Conservation (phyloP, 2,797 vertebrate genomes). For the Malurus splendens region DNA sequence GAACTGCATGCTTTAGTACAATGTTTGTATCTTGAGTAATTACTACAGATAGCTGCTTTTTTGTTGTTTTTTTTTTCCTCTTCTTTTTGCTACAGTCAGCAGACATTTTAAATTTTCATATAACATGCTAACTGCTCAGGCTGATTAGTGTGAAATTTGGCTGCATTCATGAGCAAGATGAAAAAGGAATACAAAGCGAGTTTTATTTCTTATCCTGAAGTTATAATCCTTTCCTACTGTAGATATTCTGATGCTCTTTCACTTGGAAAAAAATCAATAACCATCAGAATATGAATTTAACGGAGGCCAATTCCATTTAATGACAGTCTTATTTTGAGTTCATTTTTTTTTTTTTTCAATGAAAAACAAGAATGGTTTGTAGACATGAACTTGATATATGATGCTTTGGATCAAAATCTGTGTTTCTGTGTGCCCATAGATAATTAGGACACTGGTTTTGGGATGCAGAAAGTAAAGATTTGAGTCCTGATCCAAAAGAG, state of each 20-base stretch:
- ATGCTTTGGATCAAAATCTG: not conserved
- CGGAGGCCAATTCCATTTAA: not conserved
- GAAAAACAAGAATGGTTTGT: not conserved
- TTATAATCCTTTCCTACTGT: conserved; percentile 15
- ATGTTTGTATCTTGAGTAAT: not conserved
- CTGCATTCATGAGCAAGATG: conserved; percentile 25
- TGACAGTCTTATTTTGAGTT: not conserved
- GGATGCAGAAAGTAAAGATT: not conserved
- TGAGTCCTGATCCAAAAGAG: not conserved
- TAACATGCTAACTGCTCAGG: conserved; percentile 6
- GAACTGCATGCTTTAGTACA: not conserved
- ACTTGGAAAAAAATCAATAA: conserved; percentile 31
- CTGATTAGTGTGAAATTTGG: conserved; percentile 57
- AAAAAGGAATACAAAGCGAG: conserved; percentile 45
- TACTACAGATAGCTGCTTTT: not conserved
- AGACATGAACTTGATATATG: not conserved
- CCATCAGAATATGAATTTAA: not conserved
- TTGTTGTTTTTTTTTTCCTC: rapidly evolving
- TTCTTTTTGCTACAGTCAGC: not conserved
- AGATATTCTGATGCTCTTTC: conserved; percentile 27
- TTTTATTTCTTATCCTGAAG: conserved; percentile 42
- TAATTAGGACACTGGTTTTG: not conserved
- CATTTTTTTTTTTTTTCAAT: not conserved
- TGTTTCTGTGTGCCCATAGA: not conserved
- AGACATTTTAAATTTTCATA: conserved; percentile 38